These are phyloP conservation scores for Rallus limicola DNA, from an alignment of 2,113 vertebrate genomes.

Conservation along the genomic window DNA sequence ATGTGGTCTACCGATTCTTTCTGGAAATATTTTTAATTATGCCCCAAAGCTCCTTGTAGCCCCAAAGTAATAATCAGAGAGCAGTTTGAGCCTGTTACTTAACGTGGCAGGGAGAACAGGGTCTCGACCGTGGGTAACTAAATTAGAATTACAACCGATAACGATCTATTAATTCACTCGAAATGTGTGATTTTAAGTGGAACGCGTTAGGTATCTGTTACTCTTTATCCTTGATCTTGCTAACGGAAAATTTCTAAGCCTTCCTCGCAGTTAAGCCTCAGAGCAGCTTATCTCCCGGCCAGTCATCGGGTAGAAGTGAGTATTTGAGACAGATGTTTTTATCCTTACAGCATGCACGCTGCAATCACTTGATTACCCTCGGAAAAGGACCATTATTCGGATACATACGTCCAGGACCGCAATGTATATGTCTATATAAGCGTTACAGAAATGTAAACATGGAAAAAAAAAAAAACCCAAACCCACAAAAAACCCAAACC, in stretches of 20 bases:
- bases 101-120: background rate
- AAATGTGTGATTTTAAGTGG: background rate
- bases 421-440: background rate
- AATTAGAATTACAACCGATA: background rate
- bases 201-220: no score
- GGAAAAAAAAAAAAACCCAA: no score
- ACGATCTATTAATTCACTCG: background rate
- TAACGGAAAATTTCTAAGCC: background rate
- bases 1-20: constrained; percentile 86
- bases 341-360: background rate
- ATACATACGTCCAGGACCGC: accelerated
- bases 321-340: background rate
- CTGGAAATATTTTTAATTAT: constrained; percentile 90
- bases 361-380: background rate
- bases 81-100: constrained; percentile 65
- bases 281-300: background rate
- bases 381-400: background rate
- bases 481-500: accelerated
- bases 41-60: constrained; percentile 76
- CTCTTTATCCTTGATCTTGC: background rate
- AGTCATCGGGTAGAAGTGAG: background rate
- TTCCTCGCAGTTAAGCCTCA: background rate
- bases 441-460: background rate
- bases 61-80: constrained; percentile 77
- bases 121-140: background rate